A percentile compares a stretch with the other conserved stretches of the same genome.
phyloP scores from a whole-genome alignment of 2,113 vertebrate genomes.

The Edolisoma coerulescens region DNA sequence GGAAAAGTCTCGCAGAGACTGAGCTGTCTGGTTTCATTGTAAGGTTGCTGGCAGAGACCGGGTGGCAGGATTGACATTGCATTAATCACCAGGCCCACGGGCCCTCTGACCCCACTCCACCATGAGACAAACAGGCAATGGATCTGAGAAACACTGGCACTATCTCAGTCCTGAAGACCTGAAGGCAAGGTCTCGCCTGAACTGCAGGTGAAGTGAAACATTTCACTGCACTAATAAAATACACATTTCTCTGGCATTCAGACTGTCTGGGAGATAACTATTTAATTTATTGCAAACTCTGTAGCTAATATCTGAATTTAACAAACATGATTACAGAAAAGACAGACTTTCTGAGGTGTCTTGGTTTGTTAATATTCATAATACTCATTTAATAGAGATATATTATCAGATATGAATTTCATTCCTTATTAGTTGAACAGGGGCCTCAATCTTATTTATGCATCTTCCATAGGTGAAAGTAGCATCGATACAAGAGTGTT shows the following conservation, averaged over 20 bases:
- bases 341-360: neutral
- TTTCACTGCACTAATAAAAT: neutral
- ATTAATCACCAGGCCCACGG: conserved; percentile 10
- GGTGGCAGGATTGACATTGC: neutral
- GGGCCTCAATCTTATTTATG: neutral
- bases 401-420: neutral
- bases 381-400: neutral
- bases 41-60: neutral
- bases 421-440: neutral
- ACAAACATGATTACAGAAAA: neutral
- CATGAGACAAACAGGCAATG: neutral
- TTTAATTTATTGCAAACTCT: neutral
- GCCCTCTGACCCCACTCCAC: neutral
- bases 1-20: neutral
- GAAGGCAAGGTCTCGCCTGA: conserved; percentile 31
- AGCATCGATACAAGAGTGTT: neutral
- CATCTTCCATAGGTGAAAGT: neutral
- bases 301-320: neutral
- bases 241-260: conserved; percentile 28
- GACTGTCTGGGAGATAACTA: conserved; percentile 4
- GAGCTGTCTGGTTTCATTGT: neutral
- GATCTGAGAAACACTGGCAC: neutral
- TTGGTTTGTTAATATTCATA: neutral
- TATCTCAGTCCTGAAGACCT: neutral
- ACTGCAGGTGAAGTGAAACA: conserved; percentile 18